phyloP scores from a whole-genome alignment of 2,888 invertebrate species.

The Idaea aversata region DNA sequence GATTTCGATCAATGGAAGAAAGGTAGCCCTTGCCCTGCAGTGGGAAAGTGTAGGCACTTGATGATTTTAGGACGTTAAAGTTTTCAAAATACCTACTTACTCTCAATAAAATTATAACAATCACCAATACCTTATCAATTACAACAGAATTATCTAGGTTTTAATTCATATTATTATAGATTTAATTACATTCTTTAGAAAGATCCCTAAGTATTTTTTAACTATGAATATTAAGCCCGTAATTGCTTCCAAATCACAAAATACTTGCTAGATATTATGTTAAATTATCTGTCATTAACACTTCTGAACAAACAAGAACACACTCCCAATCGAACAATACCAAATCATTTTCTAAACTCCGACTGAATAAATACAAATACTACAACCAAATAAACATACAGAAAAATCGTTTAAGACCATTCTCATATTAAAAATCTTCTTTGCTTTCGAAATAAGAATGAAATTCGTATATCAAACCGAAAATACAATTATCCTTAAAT shows the following conservation, averaged over 20 bases:
- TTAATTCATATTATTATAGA: too few relatives aligned
- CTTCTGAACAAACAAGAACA: conserved; percentile 44
- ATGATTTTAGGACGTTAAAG: too few relatives aligned
- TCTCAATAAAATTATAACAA: too few relatives aligned
- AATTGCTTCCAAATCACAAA: not conserved
- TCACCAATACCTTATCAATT: too few relatives aligned
- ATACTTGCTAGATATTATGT: conserved; percentile 5
- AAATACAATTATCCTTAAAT: conserved; percentile 35
- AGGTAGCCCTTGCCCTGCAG: too few relatives aligned
- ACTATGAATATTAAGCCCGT: not conserved
- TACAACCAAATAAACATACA: conserved; percentile 1
- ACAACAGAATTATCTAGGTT: too few relatives aligned
- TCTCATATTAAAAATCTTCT: not conserved
- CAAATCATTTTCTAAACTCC: not conserved
- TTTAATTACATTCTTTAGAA: too few relatives aligned
- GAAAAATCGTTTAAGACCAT: conserved; percentile 16
- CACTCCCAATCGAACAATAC: conserved; percentile 44
- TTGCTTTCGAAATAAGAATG: conserved; percentile 14
- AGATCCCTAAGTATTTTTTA: too few relatives aligned
- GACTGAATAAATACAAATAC: not conserved
- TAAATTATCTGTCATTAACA: conserved; percentile 49
- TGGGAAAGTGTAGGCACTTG: too few relatives aligned
- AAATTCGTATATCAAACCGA: conserved; percentile 16
- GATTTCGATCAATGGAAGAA: too few relatives aligned
- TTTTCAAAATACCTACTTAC: too few relatives aligned